Evolutionary conservation across 2,888 invertebrate genomes (phyloP).

Genomic region (Spilosoma lubricipeda): DNA sequence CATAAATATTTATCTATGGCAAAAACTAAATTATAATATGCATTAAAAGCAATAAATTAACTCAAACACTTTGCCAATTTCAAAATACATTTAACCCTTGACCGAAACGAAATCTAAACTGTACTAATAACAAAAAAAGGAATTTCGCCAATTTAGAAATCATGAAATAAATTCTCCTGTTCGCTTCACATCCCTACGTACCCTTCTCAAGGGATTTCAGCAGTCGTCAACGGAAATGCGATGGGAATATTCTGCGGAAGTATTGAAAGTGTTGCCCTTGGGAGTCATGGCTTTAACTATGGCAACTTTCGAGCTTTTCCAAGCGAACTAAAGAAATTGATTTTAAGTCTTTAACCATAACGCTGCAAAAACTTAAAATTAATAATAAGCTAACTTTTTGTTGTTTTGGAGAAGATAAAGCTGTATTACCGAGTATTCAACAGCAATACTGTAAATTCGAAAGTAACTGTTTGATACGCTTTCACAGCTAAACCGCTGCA

Average conservation of each 20-base stretch:
- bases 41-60: too few species aligned
- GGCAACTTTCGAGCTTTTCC: slow-evolving; percentile 1
- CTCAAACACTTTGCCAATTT: background rate
- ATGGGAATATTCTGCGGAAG: slow-evolving; percentile 43
- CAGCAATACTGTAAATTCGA: too few species aligned
- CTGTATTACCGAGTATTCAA: too few species aligned
- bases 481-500: too few species aligned
- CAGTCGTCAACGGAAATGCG: slow-evolving; percentile 52
- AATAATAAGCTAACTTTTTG: background rate
- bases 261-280: slow-evolving; percentile 48
- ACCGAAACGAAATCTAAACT: background rate
- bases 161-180: slow-evolving; percentile 7
- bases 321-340: slow-evolving; percentile 11
- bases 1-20: too few species aligned
- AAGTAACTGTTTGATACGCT: background rate
- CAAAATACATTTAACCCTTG: background rate
- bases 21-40: too few species aligned
- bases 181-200: slow-evolving; percentile 32
- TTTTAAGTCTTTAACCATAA: background rate
- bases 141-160: background rate
- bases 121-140: background rate
- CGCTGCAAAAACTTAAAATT: background rate
- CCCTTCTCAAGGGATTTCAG: slow-evolving; percentile 39
- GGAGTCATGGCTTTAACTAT: slow-evolving; percentile 22
- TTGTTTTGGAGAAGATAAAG: too few species aligned